These are phyloP conservation scores for Timema cristinae DNA, from an alignment of 2,888 invertebrate species.

Conservation along the genomic window DNA sequence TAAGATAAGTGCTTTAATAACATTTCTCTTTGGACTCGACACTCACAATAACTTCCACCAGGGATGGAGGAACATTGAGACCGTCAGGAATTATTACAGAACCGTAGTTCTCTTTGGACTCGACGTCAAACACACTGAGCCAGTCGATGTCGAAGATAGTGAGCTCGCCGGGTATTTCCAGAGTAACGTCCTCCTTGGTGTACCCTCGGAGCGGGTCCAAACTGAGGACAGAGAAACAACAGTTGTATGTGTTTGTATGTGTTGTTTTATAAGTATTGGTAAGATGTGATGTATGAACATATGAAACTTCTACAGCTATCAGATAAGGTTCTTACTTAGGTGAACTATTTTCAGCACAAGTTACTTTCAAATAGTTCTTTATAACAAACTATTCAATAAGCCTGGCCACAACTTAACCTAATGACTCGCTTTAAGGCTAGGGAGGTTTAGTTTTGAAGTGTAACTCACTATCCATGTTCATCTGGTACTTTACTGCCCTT, in stretches of 20 bases:
- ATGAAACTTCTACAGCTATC: no score
- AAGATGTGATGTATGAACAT: no score
- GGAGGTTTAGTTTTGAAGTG: background rate
- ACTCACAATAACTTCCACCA: constrained; percentile 54
- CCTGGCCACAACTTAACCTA: background rate
- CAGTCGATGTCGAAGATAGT: constrained; percentile 80
- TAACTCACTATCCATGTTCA: constrained; percentile 88
- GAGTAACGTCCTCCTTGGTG: constrained; percentile 63
- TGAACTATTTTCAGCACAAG: no score
- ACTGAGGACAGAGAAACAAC: constrained; percentile 47
- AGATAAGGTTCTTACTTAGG: no score
- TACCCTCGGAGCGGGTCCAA: constrained; percentile 74
- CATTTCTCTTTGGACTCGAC: constrained; percentile 43
- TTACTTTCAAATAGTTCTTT: no score
- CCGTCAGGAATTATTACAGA: constrained; percentile 74
- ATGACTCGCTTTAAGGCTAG: background rate
- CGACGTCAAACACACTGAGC: constrained; percentile 75
- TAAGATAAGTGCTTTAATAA: background rate
- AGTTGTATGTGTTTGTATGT: no score
- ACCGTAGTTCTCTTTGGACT: constrained; percentile 63
- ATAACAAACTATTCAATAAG: background rate
- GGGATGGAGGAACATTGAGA: constrained; percentile 83
- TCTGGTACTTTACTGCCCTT: constrained; percentile 81
- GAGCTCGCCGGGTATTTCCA: constrained; percentile 75
- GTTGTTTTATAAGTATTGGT: no score